Evolutionary conservation across 2,797 vertebrate species (phyloP), one percentile per base, ranked within the genome.

Genomic region (Ptychobarbus kaznakovi): DNA sequence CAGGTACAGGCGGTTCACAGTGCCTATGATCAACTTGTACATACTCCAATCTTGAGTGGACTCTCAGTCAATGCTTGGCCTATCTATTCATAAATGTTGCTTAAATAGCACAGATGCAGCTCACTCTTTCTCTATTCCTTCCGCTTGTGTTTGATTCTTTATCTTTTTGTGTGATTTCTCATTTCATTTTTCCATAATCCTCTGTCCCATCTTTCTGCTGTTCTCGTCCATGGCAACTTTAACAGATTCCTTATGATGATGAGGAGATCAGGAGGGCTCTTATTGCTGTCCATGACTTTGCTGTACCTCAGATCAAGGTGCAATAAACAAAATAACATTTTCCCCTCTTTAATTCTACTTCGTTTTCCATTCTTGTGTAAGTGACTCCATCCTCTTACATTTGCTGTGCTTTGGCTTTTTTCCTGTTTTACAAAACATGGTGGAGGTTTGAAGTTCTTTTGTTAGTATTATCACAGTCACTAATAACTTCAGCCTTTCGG

Each of bases 281-380:
- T 89, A 94, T 95, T 65, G 92, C 94, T 80, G 94, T 95, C 90
- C 93, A 94, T 93, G 92, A 93, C 90, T 95, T 95, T 93, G 93
- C 92, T 88, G 90, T 94, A 83, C 94, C 95, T 90, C 93, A 95
- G 87, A 95, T 95, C 80, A 95, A 95, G 94, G 94, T 95, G 93
- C 91, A 92, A 61, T 86, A 88, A 81, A 90, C 49, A 61, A 20
- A 74, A 74, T 68, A 28, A 25, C 12, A 56, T 28, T 25, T 38
- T 1, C 75, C 28, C 25, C 40, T 56, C 40, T 72, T 58, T 51
- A 72, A 56, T 73, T 80, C 18, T 53, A 44, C 65, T 84, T 58
- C 72, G 6, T 69, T 68, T 68, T 73, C 25, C 80, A 82, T 84
- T 65, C 18, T 3, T 85, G 22, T 85, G 51, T 76, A 40, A 68